Evolutionary conservation across 1,140 invertebrate species (phyloP), one percentile per base, ranked within the genome.

Genomic region (Bombus waltoni): DNA sequence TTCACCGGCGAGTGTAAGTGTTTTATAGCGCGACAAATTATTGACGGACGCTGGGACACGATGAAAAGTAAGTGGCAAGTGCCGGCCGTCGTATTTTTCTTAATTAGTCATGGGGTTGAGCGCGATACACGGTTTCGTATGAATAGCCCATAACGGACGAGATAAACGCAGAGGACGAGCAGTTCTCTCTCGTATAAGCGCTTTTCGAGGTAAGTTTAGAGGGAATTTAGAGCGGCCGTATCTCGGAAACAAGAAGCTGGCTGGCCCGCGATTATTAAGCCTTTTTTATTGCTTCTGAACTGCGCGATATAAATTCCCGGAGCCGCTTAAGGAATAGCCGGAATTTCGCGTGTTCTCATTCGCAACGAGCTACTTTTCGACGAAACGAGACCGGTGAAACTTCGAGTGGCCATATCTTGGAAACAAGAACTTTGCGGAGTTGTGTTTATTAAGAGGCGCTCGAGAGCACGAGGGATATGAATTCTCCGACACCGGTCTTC

Each of bases 381-480:
- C 62, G 40, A 25, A 25, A 47, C 59, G 40, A 28, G 32, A 32
- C 38, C 47, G 47, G 18, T 53, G 47, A 80, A 80, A 70, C 44
- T 78, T 78, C 40, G 28, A 65, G 76, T 22, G 57, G 38, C 59
- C 28, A 4, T 78, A 78, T 65, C 57, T 42, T 10, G 76, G 13
- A 25, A 25, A 42, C 40, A 47, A 44, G 62, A 68, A 79, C 22
- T 47, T 79, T 25, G 62, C 77, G 18, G 35, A 22, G 42, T 15
- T 11, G 40, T 53, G 79, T 57, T 81, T 81, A 71, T 71, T 66
- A 66, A 71, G 44, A 40, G 18, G 18, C 47, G 47, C 47, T 53
- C 47, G 18, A 18, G 1, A 53, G 47, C 47, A 22, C 3, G n/a
- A 18, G 6, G 38, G 77, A 57, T 75, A 59, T 70, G 47, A 80